Percentiles rank a stretch among this genome's conserved stretches.
phyloP scores from a whole-genome alignment of 2,113 vertebrate genomes.

The Fulica atra region DNA sequence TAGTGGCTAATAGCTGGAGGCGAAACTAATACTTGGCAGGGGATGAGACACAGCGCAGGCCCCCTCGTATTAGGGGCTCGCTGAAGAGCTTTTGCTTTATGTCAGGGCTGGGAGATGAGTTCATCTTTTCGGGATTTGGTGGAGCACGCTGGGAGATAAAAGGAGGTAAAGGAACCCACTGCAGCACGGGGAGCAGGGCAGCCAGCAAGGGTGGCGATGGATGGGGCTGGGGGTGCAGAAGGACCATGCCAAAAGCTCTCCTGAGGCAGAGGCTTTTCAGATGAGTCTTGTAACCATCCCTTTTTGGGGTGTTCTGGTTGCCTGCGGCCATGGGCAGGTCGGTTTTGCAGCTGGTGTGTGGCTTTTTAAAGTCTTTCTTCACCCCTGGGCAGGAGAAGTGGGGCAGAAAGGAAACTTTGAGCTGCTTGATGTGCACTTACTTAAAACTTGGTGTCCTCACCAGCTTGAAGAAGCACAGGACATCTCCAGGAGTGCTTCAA shows the following conservation, averaged over 20 bases:
- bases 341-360: constrained; percentile 43
- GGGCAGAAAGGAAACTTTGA: constrained; percentile 68
- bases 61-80: constrained; percentile 66
- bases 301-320: neutral
- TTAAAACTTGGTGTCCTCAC: neutral
- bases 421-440: constrained; percentile 57
- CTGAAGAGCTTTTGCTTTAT: constrained; percentile 56
- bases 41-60: constrained; percentile 77
- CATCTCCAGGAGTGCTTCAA: neutral
- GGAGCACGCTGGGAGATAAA: constrained; percentile 72
- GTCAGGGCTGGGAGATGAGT: constrained; percentile 69
- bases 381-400: constrained; percentile 63
- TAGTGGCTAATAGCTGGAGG: constrained; percentile 80
- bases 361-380: constrained; percentile 67
- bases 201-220: neutral
- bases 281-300: neutral
- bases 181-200: neutral
- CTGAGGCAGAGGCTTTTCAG: neutral
- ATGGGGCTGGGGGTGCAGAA: neutral
- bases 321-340: neutral
- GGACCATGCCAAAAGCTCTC: constrained; percentile 57
- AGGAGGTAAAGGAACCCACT: constrained; percentile 8
- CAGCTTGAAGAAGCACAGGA: neutral
- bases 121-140: constrained; percentile 72
- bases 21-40: constrained; percentile 79